A percentile compares a stretch with the other conserved stretches of the same genome.
These are phyloP conservation scores for Zoroaster sp. DNA, from an alignment of 53 echinoderm and acorn worm genomes.

Conservation along the genomic window DNA sequence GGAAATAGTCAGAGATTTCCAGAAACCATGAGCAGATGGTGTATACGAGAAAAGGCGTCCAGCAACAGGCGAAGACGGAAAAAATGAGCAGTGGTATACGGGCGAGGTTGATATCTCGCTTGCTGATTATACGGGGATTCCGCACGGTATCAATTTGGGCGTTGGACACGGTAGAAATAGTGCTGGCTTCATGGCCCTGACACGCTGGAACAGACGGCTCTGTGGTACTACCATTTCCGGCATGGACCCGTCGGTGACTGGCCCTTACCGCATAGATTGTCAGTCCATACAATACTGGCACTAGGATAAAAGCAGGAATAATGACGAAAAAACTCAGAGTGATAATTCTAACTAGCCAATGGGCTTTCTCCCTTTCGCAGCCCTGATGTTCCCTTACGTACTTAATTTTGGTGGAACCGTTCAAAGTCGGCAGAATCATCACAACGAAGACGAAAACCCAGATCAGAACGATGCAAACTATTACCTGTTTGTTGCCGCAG, in stretches of 20 bases:
- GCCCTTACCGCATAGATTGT: conserved; percentile 28
- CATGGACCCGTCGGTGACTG: conserved; percentile 44
- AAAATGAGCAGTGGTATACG: conserved; percentile 40
- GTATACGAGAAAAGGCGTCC: conserved; percentile 18
- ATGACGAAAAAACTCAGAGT: conserved; percentile 36
- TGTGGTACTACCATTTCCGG: background rate
- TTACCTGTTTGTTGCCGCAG: conserved; percentile 44
- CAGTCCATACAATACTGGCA: conserved; percentile 33
- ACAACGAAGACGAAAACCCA: conserved; percentile 55
- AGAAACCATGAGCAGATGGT: background rate
- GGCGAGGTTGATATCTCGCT: conserved; percentile 30
- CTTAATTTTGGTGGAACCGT: background rate
- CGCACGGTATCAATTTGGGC: background rate
- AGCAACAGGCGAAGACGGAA: conserved; percentile 44
- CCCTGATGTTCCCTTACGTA: background rate
- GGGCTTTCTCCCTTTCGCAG: background rate
- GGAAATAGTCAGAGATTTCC: background rate
- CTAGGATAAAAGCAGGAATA: conserved; percentile 17
- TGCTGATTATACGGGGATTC: conserved; percentile 13
- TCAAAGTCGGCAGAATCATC: conserved; percentile 3
- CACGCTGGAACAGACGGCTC: background rate
- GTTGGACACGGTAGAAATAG: conserved; percentile 1
- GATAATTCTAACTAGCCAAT: background rate
- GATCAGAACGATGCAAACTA: conserved; percentile 20
- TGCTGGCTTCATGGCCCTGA: background rate